A percentile compares a stretch with the other conserved stretches of the same genome.
Conservation (phyloP, 2,797 vertebrate species). For the Sylvia borin region DNA sequence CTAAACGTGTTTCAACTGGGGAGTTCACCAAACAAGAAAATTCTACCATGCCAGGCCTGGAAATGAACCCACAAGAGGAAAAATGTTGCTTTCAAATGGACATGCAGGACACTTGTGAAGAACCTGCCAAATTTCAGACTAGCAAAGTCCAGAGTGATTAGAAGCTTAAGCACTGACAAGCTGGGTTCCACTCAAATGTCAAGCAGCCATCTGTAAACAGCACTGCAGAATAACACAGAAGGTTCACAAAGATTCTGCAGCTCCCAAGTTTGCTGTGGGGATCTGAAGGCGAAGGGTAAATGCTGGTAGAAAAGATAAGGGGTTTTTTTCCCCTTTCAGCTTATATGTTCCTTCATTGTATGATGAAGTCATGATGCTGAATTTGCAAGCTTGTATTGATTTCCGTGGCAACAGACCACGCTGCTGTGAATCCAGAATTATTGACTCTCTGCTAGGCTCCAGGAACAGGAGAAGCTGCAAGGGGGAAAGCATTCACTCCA, state of each 20-base stretch:
- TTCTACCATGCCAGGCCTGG: neutral
- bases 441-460: neutral
- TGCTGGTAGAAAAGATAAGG: neutral
- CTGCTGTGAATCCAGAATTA: neutral
- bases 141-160: neutral
- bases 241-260: neutral
- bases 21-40: neutral
- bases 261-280: neutral
- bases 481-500: neutral
- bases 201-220: neutral
- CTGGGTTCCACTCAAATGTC: neutral
- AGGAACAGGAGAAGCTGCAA: neutral
- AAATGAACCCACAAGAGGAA: neutral
- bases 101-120: neutral
- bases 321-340: neutral
- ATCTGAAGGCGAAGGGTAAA: neutral
- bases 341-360: neutral
- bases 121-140: neutral
- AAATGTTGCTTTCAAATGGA: neutral
- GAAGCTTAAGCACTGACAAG: neutral
- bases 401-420: constrained; percentile 15
- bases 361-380: constrained; percentile 18
- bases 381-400: neutral
- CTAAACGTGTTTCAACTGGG: neutral
- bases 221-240: neutral